A percentile compares a stretch with the other conserved stretches of the same genome.
Conservation (phyloP, 2,797 vertebrate genomes). For the Girardinus metallicus region DNA sequence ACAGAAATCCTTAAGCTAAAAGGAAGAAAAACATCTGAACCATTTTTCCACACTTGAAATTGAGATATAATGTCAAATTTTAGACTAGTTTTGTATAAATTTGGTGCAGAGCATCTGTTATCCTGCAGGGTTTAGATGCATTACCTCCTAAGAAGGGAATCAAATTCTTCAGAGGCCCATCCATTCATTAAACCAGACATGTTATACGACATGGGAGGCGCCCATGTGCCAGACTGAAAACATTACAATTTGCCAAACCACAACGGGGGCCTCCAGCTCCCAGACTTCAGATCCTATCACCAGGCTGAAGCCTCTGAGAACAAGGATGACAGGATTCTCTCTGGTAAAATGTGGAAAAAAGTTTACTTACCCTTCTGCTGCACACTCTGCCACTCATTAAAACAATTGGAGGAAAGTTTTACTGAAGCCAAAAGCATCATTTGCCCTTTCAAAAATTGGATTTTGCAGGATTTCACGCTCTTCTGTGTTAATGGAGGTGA, state of each 20-base stretch:
- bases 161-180: neutral
- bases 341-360: neutral
- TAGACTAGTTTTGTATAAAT: neutral
- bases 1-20: neutral
- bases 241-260: neutral
- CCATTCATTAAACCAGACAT: neutral
- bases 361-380: neutral
- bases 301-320: neutral
- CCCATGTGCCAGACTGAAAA: neutral
- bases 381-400: neutral
- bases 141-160: neutral
- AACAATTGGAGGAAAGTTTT: neutral
- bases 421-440: neutral
- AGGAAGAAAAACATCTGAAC: neutral
- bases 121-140: neutral
- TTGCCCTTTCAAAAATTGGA: neutral
- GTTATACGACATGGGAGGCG: neutral
- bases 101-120: neutral
- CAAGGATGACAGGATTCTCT: neutral
- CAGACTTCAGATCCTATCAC: conserved; percentile 2
- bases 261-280: neutral
- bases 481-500: neutral
- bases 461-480: neutral
- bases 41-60: neutral
- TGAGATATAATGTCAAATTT: neutral